phyloP scores from a whole-genome alignment of 2,888 invertebrate species.

The Chloromyia formosa region DNA sequence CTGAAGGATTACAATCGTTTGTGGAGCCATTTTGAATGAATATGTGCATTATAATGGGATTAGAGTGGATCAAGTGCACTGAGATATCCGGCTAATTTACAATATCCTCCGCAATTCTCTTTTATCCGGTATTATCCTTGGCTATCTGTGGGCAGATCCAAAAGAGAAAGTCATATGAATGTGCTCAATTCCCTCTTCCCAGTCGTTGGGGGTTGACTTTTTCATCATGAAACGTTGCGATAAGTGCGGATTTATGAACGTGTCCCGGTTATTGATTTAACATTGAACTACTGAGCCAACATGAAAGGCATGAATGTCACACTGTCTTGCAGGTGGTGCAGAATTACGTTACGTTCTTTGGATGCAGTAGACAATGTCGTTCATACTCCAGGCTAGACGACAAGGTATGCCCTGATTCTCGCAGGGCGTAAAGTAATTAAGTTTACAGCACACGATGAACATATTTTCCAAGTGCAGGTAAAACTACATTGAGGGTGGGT shows the following conservation, averaged over 20 bases:
- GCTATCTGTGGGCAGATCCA: too few species aligned
- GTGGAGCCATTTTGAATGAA: not conserved
- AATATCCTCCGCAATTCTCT: not conserved
- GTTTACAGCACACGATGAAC: not conserved
- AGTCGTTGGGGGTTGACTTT: too few species aligned
- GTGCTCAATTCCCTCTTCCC: too few species aligned
- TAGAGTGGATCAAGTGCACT: not conserved
- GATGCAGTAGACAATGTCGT: not conserved
- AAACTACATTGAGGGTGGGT: not conserved
- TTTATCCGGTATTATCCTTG: too few species aligned
- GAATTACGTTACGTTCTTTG: not conserved
- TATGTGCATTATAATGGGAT: not conserved
- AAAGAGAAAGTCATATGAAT: too few species aligned
- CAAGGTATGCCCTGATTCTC: not conserved
- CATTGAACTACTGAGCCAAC: not conserved
- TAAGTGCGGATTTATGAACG: not conserved
- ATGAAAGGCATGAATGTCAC: not conserved
- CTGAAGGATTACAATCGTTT: not conserved
- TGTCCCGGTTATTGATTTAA: slow-evolving; percentile 3
- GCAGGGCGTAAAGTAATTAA: not conserved
- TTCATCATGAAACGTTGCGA: too few species aligned
- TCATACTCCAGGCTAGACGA: not conserved
- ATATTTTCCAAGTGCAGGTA: not conserved
- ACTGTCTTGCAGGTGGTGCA: not conserved
- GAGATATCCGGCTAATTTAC: not conserved